phyloP scores from a whole-genome alignment of 2,888 invertebrate genomes.

The Bellardia bayeri region DNA sequence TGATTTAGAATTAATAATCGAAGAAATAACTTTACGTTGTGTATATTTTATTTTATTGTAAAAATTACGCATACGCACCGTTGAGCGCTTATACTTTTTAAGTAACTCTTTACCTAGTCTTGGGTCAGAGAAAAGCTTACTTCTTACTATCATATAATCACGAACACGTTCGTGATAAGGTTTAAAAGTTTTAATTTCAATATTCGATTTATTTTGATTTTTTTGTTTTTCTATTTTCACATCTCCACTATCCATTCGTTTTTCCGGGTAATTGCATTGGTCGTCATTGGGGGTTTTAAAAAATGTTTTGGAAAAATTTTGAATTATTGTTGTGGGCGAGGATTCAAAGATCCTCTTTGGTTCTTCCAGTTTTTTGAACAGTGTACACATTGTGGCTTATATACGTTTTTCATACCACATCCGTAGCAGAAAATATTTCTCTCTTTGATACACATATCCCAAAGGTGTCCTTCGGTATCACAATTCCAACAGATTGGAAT shows the following conservation, averaged over 20 bases:
- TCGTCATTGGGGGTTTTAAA: too few species aligned
- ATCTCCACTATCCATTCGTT: too few species aligned
- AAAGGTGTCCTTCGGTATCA: constrained; percentile 35
- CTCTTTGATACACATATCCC: constrained; percentile 38
- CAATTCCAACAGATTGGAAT: constrained; percentile 49
- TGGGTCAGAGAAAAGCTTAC: constrained; percentile 6
- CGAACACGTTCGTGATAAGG: constrained; percentile 23
- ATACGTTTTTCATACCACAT: constrained; percentile 40
- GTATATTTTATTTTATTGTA: constrained; percentile 9
- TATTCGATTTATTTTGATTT: neutral
- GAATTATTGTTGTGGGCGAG: neutral
- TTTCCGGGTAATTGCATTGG: too few species aligned
- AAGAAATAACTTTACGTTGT: too few species aligned
- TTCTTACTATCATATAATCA: neutral
- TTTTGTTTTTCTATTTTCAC: neutral
- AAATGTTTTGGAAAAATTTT: too few species aligned
- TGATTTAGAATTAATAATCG: too few species aligned
- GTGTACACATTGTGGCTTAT: constrained; percentile 45
- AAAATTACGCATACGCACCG: constrained; percentile 25
- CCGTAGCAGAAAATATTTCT: constrained; percentile 34
- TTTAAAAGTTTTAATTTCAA: neutral
- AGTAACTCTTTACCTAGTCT: neutral
- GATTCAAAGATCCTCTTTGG: neutral
- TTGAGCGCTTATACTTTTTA: constrained; percentile 4
- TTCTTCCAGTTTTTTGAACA: constrained; percentile 35